Percentiles rank a stretch among this genome's conserved stretches.
Evolutionary conservation across 2,113 vertebrate genomes (phyloP).

Genomic region (Sphyrna mokarran): DNA sequence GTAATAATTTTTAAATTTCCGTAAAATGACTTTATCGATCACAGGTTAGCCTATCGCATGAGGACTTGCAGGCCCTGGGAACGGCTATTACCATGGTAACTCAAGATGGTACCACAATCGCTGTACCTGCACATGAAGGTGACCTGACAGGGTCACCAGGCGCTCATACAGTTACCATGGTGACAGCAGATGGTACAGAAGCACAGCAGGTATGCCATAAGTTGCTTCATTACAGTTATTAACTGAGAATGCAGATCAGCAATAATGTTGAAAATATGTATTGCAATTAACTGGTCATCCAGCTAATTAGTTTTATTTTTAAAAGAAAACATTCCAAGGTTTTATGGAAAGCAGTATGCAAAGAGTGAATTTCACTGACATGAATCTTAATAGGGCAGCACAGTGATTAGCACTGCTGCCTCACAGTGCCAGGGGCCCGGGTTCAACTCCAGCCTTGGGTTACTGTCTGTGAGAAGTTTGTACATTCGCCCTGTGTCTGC

Average conservation of each 20-base stretch:
- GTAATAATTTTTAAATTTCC: not conserved
- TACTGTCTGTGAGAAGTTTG: too few relatives aligned
- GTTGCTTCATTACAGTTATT: not conserved
- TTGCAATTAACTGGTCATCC: not conserved
- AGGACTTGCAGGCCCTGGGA: conserved; percentile 62
- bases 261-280: not conserved
- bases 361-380: not conserved
- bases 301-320: not conserved
- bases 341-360: not conserved
- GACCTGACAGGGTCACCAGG: conserved; percentile 39
- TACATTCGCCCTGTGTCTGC: too few relatives aligned
- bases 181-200: conserved; percentile 45
- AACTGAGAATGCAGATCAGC: not conserved
- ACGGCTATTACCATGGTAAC: conserved; percentile 61
- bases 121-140: conserved; percentile 44
- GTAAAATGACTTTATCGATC: not conserved
- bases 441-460: too few relatives aligned
- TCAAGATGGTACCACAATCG: conserved; percentile 48
- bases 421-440: too few relatives aligned
- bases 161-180: conserved; percentile 47
- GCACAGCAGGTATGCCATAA: conserved; percentile 51
- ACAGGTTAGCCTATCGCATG: conserved; percentile 58
- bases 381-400: not conserved
- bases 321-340: not conserved
- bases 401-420: too few relatives aligned